Evolutionary conservation across 2,888 invertebrate species (phyloP).

Genomic region (Beris morrisii): DNA sequence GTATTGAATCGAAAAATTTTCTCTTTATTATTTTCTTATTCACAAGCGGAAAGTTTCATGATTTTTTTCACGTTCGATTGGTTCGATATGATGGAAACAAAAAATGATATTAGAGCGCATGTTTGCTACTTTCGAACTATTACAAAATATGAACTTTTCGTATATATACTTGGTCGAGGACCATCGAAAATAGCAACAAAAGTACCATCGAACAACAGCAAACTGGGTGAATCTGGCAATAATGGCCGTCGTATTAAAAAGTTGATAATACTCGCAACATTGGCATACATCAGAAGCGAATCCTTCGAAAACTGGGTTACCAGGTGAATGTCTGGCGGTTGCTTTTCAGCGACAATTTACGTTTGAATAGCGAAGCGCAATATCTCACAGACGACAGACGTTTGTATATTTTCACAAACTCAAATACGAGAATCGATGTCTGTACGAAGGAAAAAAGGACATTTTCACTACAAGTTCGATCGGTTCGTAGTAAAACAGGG

Average conservation of each 20-base stretch:
- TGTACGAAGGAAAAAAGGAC: too few relatives aligned
- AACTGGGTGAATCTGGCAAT: slow-evolving; percentile 3
- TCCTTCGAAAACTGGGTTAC: slow-evolving; percentile 36
- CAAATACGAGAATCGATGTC: too few relatives aligned
- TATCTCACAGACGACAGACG: neutral
- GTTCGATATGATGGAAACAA: slow-evolving; percentile 11
- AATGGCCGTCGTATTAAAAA: slow-evolving; percentile 26
- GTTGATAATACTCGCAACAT: slow-evolving; percentile 23
- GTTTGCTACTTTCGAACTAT: slow-evolving; percentile 1
- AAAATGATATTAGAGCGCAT: slow-evolving; percentile 23
- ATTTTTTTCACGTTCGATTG: slow-evolving; percentile 17
- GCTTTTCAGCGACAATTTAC: slow-evolving; percentile 36
- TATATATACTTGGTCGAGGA: slow-evolving; percentile 21
- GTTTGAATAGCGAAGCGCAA: slow-evolving; percentile 34
- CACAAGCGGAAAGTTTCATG: too few relatives aligned
- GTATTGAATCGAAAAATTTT: neutral
- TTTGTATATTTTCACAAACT: too few relatives aligned
- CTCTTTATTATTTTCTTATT: neutral
- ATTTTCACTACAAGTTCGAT: too few relatives aligned
- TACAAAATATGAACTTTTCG: slow-evolving; percentile 4
- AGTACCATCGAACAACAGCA: neutral
- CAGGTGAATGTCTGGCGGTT: slow-evolving; percentile 38
- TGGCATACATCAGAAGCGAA: slow-evolving; percentile 3
- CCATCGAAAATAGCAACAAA: slow-evolving; percentile 10
- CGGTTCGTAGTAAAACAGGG: too few relatives aligned